Conservation (phyloP, 2,797 vertebrate species). For the Heliangelus exortis region DNA sequence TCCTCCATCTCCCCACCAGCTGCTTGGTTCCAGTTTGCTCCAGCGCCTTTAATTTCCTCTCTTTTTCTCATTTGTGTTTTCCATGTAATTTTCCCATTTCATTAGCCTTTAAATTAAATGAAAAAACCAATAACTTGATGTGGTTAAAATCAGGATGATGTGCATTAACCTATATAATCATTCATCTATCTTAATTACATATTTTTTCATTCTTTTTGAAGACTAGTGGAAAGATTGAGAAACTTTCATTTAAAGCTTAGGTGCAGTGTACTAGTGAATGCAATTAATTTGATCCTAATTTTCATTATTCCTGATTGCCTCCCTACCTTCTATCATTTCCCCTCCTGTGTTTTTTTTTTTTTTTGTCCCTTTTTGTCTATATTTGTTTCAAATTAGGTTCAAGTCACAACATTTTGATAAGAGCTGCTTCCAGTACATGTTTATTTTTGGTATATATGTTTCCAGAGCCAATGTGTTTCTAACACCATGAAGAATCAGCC, state of each 20-base stretch:
- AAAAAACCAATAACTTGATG: neutral
- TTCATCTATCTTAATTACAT: neutral
- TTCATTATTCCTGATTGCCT: neutral
- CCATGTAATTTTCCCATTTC: neutral
- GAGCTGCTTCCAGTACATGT: neutral
- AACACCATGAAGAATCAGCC: neutral
- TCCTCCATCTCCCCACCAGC: fast-evolving
- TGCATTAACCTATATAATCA: neutral
- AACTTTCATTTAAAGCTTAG: neutral
- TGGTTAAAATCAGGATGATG: neutral
- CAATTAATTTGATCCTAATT: neutral
- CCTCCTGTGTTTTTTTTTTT: fast-evolving
- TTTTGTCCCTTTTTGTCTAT: neutral
- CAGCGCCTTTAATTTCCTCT: neutral
- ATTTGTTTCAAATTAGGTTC: neutral
- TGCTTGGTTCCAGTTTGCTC: neutral
- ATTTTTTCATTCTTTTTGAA: neutral
- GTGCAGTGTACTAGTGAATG: neutral
- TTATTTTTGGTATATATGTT: neutral
- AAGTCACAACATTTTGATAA: neutral
- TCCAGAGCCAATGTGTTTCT: neutral
- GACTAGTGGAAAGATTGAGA: neutral
- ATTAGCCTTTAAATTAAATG: slow-evolving; percentile 27
- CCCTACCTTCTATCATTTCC: neutral
- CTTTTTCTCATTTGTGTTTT: neutral